These are phyloP conservation scores for Kobus ellipsiprymnus DNA, from an alignment of 2,113 vertebrate genomes.

Conservation along the genomic window DNA sequence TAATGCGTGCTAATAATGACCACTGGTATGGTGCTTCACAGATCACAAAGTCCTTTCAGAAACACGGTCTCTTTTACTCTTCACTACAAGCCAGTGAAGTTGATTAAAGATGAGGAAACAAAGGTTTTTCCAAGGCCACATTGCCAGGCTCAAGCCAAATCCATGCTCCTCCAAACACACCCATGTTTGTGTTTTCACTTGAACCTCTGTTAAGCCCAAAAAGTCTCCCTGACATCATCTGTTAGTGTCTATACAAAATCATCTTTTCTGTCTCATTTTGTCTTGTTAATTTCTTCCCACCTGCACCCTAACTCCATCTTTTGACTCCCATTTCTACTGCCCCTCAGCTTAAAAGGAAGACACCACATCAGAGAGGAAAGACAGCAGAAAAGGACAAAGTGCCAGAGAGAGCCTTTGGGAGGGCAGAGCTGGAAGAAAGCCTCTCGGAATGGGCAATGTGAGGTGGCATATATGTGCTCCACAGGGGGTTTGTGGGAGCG, in stretches of 20 bases:
- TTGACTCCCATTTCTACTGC: background rate
- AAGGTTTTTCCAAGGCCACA: background rate
- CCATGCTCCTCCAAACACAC: background rate
- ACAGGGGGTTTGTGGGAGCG: fast-evolving
- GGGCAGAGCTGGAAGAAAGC: background rate
- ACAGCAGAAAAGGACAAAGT: background rate
- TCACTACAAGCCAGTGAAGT: background rate
- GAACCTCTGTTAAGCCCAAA: background rate
- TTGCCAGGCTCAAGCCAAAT: background rate
- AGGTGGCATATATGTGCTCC: too few relatives aligned
- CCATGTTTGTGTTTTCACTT: background rate
- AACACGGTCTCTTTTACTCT: background rate
- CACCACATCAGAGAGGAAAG: background rate
- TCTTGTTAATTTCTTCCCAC: background rate
- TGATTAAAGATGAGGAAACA: background rate
- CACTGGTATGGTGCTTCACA: background rate
- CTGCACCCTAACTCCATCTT: background rate
- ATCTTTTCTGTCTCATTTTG: background rate
- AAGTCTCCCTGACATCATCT: background rate
- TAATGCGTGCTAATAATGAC: background rate
- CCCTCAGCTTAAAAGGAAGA: background rate
- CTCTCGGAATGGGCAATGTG: background rate
- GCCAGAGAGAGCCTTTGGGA: background rate
- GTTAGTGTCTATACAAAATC: background rate
- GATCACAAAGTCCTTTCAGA: background rate